Evolutionary conservation across 1,140 invertebrate genomes (phyloP).

Genomic region (Zaprionus davidi): DNA sequence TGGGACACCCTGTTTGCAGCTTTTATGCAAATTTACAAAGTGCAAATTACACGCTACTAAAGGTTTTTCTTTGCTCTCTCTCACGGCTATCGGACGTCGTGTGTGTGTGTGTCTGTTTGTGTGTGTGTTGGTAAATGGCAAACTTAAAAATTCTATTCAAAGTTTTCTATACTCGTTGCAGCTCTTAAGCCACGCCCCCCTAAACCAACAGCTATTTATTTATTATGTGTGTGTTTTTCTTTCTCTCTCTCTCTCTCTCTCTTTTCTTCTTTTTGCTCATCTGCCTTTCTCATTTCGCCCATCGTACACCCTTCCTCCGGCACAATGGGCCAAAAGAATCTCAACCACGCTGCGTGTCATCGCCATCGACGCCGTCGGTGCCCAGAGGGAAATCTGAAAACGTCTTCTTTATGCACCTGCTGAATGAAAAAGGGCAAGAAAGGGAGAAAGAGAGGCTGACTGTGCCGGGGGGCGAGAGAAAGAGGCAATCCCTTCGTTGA

Average conservation of each 20-base stretch:
- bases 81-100: slow-evolving; percentile 56
- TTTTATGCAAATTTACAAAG: slow-evolving; percentile 84
- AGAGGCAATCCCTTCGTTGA: neutral
- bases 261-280: neutral
- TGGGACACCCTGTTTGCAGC: slow-evolving; percentile 50
- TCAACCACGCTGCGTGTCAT: slow-evolving; percentile 10
- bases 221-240: slow-evolving; percentile 57
- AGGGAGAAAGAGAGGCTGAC: neutral
- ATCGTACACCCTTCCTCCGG: neutral
- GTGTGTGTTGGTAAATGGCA: slow-evolving; percentile 70
- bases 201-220: slow-evolving; percentile 68
- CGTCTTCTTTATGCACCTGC: slow-evolving; percentile 5
- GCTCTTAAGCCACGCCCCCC: slow-evolving; percentile 6
- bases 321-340: slow-evolving; percentile 48
- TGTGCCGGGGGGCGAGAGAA: neutral
- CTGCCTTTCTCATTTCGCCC: neutral
- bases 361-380: neutral
- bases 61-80: slow-evolving; percentile 63
- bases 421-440: neutral
- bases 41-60: slow-evolving; percentile 84
- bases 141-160: slow-evolving; percentile 82
- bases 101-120: slow-evolving; percentile 34
- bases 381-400: neutral
- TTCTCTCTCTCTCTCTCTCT: neutral
- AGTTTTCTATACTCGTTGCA: slow-evolving; percentile 62